Percentiles rank a stretch among this genome's conserved stretches.
Conservation (phyloP, 2,888 invertebrate genomes). For the Cheilosia grossa region DNA sequence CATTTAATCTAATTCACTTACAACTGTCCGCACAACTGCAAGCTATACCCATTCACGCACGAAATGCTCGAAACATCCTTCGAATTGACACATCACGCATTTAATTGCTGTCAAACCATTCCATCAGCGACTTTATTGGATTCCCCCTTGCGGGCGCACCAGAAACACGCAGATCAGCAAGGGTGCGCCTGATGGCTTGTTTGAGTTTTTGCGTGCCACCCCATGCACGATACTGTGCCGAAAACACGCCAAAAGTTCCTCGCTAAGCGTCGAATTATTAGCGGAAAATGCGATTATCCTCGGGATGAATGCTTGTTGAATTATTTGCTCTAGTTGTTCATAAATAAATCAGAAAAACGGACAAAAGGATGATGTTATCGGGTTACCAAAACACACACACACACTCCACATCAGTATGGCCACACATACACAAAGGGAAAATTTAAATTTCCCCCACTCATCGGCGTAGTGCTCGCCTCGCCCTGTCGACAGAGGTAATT, state of each 20-base stretch:
- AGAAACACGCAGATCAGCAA: constrained; percentile 13
- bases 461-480: too few species aligned
- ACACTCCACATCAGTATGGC: too few species aligned
- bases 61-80: constrained; percentile 20
- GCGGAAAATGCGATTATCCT: constrained; percentile 65
- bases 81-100: constrained; percentile 72
- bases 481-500: constrained; percentile 24
- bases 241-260: constrained; percentile 19
- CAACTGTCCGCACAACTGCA: constrained; percentile 40
- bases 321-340: constrained; percentile 34
- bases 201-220: constrained; percentile 7
- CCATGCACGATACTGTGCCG: background rate
- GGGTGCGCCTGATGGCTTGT: background rate
- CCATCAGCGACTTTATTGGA: constrained; percentile 52
- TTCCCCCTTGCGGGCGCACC: constrained; percentile 36
- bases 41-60: constrained; percentile 27
- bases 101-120: constrained; percentile 71
- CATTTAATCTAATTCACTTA: constrained; percentile 68
- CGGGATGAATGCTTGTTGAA: constrained; percentile 62
- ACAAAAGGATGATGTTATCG: constrained; percentile 31
- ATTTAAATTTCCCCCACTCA: constrained; percentile 19
- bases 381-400: background rate
- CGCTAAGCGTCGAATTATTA: constrained; percentile 48
- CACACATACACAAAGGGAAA: constrained; percentile 7
- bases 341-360: constrained; percentile 36